Percentiles rank a stretch among this genome's conserved stretches.
Evolutionary conservation across 2,113 vertebrate species (phyloP).

Genomic region (Colaptes auratus): DNA sequence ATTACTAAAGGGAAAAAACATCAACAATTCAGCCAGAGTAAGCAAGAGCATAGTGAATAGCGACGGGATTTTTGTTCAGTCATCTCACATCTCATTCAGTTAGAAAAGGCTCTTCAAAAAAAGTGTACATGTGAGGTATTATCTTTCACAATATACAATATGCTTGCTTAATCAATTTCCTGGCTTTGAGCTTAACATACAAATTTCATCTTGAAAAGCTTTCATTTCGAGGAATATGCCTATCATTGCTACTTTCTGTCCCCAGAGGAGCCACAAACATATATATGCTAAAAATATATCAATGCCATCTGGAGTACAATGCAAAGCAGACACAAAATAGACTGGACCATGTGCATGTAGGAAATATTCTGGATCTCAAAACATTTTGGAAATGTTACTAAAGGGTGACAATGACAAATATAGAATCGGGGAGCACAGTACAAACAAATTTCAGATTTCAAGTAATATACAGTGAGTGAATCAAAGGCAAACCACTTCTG

Average conservation of each 20-base stretch:
- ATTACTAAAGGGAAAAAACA: not conserved
- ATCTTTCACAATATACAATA: not conserved
- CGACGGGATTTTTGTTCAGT: not conserved
- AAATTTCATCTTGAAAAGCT: not conserved
- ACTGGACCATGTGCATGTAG: not conserved
- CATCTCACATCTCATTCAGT: not conserved
- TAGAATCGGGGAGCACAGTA: not conserved
- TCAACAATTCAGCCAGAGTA: not conserved
- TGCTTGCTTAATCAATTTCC: not conserved
- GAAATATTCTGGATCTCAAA: not conserved
- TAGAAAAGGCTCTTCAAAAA: not conserved
- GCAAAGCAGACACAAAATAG: slow-evolving; percentile 1
- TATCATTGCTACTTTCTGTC: not conserved
- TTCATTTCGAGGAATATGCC: not conserved
- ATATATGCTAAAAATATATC: not conserved
- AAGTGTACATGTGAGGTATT: not conserved
- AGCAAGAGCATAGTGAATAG: not conserved
- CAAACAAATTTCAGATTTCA: not conserved
- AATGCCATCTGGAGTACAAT: slow-evolving; percentile 31
- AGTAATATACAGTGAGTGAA: not conserved
- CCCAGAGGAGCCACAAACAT: not conserved
- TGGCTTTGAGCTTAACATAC: not conserved
- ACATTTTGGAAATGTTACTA: not conserved
- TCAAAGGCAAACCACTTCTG: not conserved
- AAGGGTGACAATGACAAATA: not conserved